Evolutionary conservation across 2,888 invertebrate genomes (phyloP).

Genomic region (Automeris io): DNA sequence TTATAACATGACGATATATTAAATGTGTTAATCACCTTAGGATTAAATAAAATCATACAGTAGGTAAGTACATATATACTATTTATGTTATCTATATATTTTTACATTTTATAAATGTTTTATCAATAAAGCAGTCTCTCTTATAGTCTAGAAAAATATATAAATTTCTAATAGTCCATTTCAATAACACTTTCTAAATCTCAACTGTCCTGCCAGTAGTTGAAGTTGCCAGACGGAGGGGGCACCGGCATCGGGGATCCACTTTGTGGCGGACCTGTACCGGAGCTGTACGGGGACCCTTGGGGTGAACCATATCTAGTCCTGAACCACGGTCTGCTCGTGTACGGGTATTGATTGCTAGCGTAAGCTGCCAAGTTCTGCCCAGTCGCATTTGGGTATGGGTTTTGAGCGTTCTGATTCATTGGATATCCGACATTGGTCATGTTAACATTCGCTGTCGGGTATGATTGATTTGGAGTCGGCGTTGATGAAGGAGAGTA

Average conservation of each 20-base stretch:
- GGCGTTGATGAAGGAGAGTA: slow-evolving; percentile 64
- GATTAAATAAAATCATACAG: slow-evolving; percentile 15
- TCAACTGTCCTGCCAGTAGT: slow-evolving; percentile 72
- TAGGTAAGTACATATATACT: slow-evolving; percentile 12
- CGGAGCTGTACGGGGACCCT: slow-evolving; percentile 54
- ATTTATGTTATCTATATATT: slow-evolving; percentile 19
- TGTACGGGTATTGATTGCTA: slow-evolving; percentile 63
- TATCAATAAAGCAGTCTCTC: slow-evolving; percentile 46
- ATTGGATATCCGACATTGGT: slow-evolving; percentile 51
- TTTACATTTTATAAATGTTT: slow-evolving; percentile 64
- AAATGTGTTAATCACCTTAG: too few species aligned
- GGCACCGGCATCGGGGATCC: slow-evolving; percentile 58
- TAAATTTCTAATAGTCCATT: slow-evolving; percentile 29
- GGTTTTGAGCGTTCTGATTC: slow-evolving; percentile 53
- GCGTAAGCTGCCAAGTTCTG: slow-evolving; percentile 69
- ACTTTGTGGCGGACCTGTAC: slow-evolving; percentile 40
- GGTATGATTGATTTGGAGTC: slow-evolving; percentile 53
- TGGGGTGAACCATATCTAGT: slow-evolving; percentile 65
- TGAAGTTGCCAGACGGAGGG: slow-evolving; percentile 58
- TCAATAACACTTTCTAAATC: slow-evolving; percentile 38
- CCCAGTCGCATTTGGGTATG: slow-evolving; percentile 66
- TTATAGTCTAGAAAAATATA: slow-evolving; percentile 27
- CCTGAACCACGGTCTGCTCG: slow-evolving; percentile 64
- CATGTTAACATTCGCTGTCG: slow-evolving; percentile 42
- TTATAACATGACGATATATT: too few species aligned